These are phyloP conservation scores for Caenorhabditis uteleia DNA, from an alignment of 2,888 invertebrate species.

Conservation along the genomic window DNA sequence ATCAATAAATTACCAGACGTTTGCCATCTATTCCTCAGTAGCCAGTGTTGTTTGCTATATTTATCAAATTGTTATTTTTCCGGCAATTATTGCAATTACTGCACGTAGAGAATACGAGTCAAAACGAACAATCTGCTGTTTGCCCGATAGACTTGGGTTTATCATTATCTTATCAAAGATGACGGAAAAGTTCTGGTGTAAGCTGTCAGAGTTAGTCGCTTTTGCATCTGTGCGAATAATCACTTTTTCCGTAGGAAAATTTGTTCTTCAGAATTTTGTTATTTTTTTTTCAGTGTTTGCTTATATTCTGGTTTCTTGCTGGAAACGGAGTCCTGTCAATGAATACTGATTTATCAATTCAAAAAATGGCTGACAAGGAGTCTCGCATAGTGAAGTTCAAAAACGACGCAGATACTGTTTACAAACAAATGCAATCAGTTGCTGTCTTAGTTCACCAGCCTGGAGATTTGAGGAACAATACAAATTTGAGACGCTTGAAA, in stretches of 20 bases:
- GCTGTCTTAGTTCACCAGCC: conserved; percentile 45
- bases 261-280: neutral
- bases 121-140: conserved; percentile 1
- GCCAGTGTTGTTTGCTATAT: conserved; percentile 54
- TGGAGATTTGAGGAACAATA: conserved; percentile 40
- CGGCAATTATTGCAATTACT: conserved; percentile 53
- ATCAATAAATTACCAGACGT: conserved; percentile 35
- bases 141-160: conserved; percentile 10
- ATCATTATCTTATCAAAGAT: conserved; percentile 27
- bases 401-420: conserved; percentile 36
- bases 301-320: conserved; percentile 50
- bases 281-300: conserved; percentile 12
- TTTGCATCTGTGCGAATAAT: conserved; percentile 29
- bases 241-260: conserved; percentile 32
- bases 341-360: conserved; percentile 53
- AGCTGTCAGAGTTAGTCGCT: conserved; percentile 36
- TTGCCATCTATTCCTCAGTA: conserved; percentile 58
- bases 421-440: conserved; percentile 49
- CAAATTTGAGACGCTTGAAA: conserved; percentile 25
- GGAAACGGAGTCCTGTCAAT: conserved; percentile 46
- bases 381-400: conserved; percentile 50
- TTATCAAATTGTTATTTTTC: conserved; percentile 57
- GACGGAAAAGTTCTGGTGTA: conserved; percentile 39
- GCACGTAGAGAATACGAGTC: conserved; percentile 47
- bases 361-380: conserved; percentile 48